phyloP scores from a whole-genome alignment of 2,888 invertebrate genomes.

The Labia minor region DNA sequence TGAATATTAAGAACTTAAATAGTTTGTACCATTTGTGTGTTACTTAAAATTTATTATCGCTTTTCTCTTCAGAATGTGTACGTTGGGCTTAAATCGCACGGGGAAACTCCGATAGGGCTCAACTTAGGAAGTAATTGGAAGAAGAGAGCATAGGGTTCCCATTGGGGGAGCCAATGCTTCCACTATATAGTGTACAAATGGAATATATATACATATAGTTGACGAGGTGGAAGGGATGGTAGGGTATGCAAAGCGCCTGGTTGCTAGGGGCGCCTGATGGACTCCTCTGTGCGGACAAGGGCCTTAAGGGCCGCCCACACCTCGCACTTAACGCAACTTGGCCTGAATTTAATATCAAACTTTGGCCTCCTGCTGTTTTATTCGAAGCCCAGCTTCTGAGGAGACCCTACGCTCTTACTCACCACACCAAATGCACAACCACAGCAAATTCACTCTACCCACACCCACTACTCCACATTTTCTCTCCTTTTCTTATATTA shows the following conservation, averaged over 20 bases:
- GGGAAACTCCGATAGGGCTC: too few relatives aligned
- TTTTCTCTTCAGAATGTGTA: too few relatives aligned
- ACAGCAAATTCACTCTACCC: too few relatives aligned
- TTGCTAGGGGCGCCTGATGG: background rate
- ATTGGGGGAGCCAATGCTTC: too few relatives aligned
- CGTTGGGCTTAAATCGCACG: too few relatives aligned
- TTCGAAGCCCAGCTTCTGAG: background rate
- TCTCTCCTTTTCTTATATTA: too few relatives aligned
- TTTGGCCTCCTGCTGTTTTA: conserved; percentile 13
- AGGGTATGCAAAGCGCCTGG: background rate
- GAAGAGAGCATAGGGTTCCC: too few relatives aligned
- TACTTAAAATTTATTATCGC: too few relatives aligned
- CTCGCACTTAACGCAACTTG: conserved; percentile 13
- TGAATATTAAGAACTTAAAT: too few relatives aligned
- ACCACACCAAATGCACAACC: background rate
- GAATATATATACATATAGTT: background rate
- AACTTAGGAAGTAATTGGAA: too few relatives aligned
- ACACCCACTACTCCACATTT: background rate
- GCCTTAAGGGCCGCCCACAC: conserved; percentile 1
- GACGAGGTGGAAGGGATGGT: background rate
- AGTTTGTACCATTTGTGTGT: too few relatives aligned
- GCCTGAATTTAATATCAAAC: conserved; percentile 13
- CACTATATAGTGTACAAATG: too few relatives aligned
- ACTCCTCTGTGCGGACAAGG: background rate
- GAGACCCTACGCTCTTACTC: background rate